Evolutionary conservation across 2,797 vertebrate genomes (phyloP), one percentile per base, ranked within the genome.

Genomic region (Falco berigora): DNA sequence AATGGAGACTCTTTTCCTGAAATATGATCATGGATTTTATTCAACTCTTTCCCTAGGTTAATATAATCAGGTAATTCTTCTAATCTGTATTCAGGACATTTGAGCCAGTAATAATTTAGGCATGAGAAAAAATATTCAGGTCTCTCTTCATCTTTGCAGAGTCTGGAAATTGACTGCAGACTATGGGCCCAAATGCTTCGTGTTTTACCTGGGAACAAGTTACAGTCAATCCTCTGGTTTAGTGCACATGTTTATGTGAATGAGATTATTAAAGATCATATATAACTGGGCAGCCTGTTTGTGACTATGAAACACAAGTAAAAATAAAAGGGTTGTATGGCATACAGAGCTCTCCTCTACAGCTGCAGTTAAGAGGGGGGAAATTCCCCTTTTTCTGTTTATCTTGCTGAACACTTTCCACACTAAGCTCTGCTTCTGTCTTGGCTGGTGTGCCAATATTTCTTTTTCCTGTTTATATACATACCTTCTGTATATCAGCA

Each of bases 41-140:
- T 96, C 79, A 71, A 10, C 85, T 96, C 86, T 83, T 96, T 94
- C 62, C 87, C 91, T 85, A 58, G 91, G 72, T 50, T 94, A 85
- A 58, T 89, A 71, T 73, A 91, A 91, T 87, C 87, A 61, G 59
- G 78, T 83, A 92, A 78, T 94, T 90, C 79, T 90, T 94, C 87
- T 92, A 96, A 96, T 96, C 91, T 93, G 49, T 88, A 94, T 79
- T 91, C 90, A 94, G 67, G 67, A 80, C 72, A 81, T 96, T 87
- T 96, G 77, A 95, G 62, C 32, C 83, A 86, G 59, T 91, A 92
- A 91, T 90, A 87, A 90, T 74, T 94, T 77, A 94, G 84, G 73
- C 93, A 83, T 53, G 32, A 93, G 86, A 73, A 92, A 84, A 73
- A 92, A 80, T 88, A 93, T 69, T 88, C 69, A 67, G 68, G 67